A percentile compares a stretch with the other conserved stretches of the same genome.
phyloP scores from a whole-genome alignment of 2,888 invertebrate genomes.

The Heliconius aoede region DNA sequence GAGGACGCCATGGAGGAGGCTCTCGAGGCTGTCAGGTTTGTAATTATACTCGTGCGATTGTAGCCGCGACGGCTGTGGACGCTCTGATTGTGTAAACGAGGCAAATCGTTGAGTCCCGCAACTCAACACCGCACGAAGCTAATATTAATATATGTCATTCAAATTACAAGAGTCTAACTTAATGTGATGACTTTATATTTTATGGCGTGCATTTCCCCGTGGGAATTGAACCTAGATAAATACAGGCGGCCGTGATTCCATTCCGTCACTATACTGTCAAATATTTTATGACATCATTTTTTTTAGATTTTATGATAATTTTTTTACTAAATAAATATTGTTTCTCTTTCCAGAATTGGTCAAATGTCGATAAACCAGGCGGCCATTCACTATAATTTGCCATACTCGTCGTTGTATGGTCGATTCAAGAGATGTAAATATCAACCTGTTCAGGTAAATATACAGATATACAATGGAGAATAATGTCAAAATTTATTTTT shows the following conservation, averaged over 20 bases:
- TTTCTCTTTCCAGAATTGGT: conserved; percentile 85
- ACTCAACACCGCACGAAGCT: no score
- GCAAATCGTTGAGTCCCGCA: no score
- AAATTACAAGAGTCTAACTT: no score
- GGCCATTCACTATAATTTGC: conserved; percentile 94
- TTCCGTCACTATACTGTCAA: no score
- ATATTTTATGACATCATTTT: not conserved
- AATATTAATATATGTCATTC: no score
- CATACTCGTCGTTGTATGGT: conserved; percentile 94
- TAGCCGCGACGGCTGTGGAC: no score
- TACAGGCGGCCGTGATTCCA: no score
- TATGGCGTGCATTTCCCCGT: no score
- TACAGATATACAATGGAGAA: not conserved
- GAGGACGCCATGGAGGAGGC: conserved; percentile 96
- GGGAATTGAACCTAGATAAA: no score
- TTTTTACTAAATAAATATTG: not conserved
- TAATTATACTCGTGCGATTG: not conserved
- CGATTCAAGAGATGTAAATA: conserved; percentile 94
- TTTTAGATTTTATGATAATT: not conserved
- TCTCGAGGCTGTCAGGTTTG: conserved; percentile 92
- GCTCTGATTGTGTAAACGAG: no score
- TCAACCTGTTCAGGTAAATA: conserved; percentile 81
- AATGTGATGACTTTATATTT: no score
- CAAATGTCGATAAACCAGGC: conserved; percentile 97
- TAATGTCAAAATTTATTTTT: no score